phyloP scores from a whole-genome alignment of 2,888 invertebrate genomes.

The Stenoptilia bipunctidactyla region DNA sequence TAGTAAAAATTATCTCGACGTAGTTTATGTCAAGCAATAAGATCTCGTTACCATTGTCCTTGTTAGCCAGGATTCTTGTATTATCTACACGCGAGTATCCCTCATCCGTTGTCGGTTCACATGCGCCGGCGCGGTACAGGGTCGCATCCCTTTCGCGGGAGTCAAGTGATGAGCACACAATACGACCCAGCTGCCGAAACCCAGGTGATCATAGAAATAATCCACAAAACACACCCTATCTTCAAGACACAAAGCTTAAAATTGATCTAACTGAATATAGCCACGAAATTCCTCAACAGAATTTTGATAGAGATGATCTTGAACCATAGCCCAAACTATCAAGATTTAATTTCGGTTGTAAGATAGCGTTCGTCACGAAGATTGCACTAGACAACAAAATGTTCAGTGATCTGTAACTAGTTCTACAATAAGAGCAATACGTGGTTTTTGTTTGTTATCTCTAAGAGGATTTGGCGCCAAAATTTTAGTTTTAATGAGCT shows the following conservation, averaged over 20 bases:
- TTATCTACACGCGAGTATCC: constrained; percentile 38
- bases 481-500: constrained; percentile 16
- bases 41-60: constrained; percentile 47
- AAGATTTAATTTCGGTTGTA: constrained; percentile 28
- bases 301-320: constrained; percentile 22
- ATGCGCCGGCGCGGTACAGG: constrained; percentile 28
- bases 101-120: constrained; percentile 50
- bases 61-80: constrained; percentile 11
- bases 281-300: constrained; percentile 6
- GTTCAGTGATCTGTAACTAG: constrained; percentile 59
- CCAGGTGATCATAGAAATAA: constrained; percentile 37
- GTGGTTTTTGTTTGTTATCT: constrained; percentile 15
- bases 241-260: constrained; percentile 11
- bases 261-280: constrained; percentile 1
- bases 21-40: constrained; percentile 3
- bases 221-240: constrained; percentile 24
- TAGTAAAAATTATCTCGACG: too few relatives aligned
- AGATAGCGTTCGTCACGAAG: constrained; percentile 26
- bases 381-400: constrained; percentile 52
- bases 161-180: constrained; percentile 62
- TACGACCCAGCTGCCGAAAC: constrained; percentile 42
- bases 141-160: constrained; percentile 54
- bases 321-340: constrained; percentile 25
- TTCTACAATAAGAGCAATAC: constrained; percentile 28
- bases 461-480: constrained; percentile 19